Conservation (phyloP, 2,888 invertebrate species). For the Ichneumon xanthorius region DNA sequence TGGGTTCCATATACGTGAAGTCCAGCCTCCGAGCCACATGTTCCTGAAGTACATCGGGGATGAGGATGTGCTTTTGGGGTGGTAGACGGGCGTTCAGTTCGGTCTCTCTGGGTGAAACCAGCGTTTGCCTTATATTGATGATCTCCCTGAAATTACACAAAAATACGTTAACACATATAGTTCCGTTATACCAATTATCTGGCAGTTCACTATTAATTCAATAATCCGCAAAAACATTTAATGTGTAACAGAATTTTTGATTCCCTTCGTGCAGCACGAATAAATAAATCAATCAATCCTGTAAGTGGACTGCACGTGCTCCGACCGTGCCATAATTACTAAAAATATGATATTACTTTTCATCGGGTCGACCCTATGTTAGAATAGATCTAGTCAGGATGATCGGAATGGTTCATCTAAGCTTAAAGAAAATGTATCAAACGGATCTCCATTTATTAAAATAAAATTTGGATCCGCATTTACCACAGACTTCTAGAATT, state of each 20-base stretch:
- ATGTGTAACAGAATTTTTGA: not conserved
- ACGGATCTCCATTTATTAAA: not conserved
- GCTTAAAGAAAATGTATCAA: not conserved
- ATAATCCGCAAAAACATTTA: slow-evolving; percentile 19
- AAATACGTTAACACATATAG: not conserved
- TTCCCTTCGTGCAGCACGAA: not conserved
- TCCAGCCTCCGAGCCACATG: slow-evolving; percentile 88
- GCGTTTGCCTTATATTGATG: slow-evolving; percentile 85
- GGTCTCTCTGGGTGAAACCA: slow-evolving; percentile 85
- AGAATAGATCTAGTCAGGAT: slow-evolving; percentile 59
- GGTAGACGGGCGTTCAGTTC: slow-evolving; percentile 86
- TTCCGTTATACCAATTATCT: not conserved
- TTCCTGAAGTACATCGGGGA: slow-evolving; percentile 90
- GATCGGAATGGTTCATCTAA: not conserved
- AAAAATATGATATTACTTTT: slow-evolving; percentile 30
- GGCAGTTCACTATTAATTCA: not conserved
- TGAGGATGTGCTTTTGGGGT: slow-evolving; percentile 88
- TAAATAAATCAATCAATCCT: not conserved
- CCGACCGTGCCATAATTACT: slow-evolving; percentile 31
- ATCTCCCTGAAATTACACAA: slow-evolving; percentile 85
- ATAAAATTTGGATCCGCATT: not conserved
- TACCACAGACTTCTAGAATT: not conserved
- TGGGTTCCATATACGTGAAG: slow-evolving; percentile 83
- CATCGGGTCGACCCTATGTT: slow-evolving; percentile 50
- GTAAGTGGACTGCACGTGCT: not conserved